These are phyloP conservation scores for Griposia aprilina DNA, from an alignment of 2,888 invertebrate genomes.

Conservation along the genomic window DNA sequence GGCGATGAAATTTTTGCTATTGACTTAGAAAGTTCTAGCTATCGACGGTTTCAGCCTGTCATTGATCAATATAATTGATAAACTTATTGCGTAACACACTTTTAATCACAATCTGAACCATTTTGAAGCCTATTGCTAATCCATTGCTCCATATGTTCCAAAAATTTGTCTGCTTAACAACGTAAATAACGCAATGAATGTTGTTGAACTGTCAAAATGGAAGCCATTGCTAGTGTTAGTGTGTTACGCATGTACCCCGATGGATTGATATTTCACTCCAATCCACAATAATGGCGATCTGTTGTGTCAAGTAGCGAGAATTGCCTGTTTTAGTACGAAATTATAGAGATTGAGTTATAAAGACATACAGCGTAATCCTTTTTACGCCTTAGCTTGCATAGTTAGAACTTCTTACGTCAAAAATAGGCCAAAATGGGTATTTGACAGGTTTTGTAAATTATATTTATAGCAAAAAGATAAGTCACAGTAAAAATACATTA, in stretches of 20 bases:
- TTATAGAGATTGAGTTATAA: background rate
- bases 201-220: too few species aligned
- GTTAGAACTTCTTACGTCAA: background rate
- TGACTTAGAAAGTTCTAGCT: background rate
- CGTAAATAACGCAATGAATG: too few species aligned
- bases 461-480: background rate
- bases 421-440: too few species aligned
- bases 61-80: background rate
- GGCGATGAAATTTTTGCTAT: background rate
- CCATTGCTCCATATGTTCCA: too few species aligned
- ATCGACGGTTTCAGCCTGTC: background rate
- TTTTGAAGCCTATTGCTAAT: too few species aligned
- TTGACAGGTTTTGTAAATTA: background rate
- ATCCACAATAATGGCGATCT: background rate
- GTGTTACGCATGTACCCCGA: background rate
- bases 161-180: too few species aligned
- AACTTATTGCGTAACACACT: too few species aligned
- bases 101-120: too few species aligned
- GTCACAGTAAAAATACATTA: background rate
- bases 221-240: too few species aligned
- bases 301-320: background rate
- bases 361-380: background rate
- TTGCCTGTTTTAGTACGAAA: background rate
- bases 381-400: background rate
- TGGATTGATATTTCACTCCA: background rate